Conservation (phyloP, 2,797 vertebrate species). For the Cossypha polioptera region DNA sequence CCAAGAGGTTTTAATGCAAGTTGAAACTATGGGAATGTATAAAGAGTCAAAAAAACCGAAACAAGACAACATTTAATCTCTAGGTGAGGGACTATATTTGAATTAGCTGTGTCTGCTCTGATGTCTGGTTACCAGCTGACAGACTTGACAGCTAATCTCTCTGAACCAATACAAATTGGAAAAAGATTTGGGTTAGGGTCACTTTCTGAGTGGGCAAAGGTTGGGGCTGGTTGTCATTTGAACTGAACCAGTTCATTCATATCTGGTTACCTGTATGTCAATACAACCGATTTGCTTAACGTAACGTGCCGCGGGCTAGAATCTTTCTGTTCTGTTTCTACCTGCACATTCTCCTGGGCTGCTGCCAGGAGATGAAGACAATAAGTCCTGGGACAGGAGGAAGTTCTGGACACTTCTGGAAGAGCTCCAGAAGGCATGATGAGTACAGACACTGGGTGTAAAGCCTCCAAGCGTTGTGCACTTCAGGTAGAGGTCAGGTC, state of each 20-base stretch:
- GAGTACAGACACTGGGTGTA: not conserved
- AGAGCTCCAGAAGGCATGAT: not conserved
- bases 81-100: constrained; percentile 39
- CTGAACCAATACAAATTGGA: constrained; percentile 61
- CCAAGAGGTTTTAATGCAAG: not conserved
- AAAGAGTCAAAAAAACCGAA: not conserved
- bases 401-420: constrained; percentile 18
- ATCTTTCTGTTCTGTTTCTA: constrained; percentile 21
- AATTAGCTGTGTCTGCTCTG: constrained; percentile 66
- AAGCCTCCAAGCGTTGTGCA: not conserved
- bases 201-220: constrained; percentile 65
- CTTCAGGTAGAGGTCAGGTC: not conserved
- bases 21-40: not conserved
- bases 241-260: constrained; percentile 52
- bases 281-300: constrained; percentile 41
- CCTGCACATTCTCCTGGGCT: constrained; percentile 11
- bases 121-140: constrained; percentile 68
- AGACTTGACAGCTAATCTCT: constrained; percentile 57
- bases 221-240: constrained; percentile 69
- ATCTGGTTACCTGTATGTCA: constrained; percentile 67
- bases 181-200: constrained; percentile 66
- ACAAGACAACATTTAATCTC: constrained; percentile 35
- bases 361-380: constrained; percentile 13
- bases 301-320: constrained; percentile 9
- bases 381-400: not conserved